Evolutionary conservation across 2,888 invertebrate species (phyloP), one percentile per base, ranked within the genome.

Genomic region (Tortricodes alternella): DNA sequence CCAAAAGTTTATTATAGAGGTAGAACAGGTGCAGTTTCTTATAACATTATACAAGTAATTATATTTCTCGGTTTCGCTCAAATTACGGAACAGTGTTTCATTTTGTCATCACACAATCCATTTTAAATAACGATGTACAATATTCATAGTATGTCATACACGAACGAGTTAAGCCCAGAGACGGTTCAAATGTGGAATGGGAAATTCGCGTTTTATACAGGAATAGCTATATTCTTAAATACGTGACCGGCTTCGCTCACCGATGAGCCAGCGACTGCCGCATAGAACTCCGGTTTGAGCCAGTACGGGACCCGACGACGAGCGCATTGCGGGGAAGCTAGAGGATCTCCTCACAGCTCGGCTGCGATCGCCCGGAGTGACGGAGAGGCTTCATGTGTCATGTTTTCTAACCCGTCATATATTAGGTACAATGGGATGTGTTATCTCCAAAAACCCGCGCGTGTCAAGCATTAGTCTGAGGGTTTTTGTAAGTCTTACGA

Each of bases 371-470:
- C 41, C 37, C 29, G 16, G 29, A 56, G 16, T 50, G 49, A 56
- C 49, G 37, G 35, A 43, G 29, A 21, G 37, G 21, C 55, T 24
- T 34, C 48, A 21, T 37, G 29, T 37, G 49, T 44, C 55, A 44
- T 49, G 43, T 56, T 56, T 49, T 43, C 41, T 34, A 19, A 43
- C 41, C 43, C 55, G 21, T 37, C 16, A 18, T 43, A 43, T 43
- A 48, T 41, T n/a, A n/a, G n/a, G n/a, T 55, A 55, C 46, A 48
- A 55, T 55, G 41, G 46, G 41, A 49, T 41, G 48, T 41, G 55
- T 29, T 55, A 49, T 49, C 56, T 50, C 49, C 49, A 56, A 48
- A 49, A 56, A 46, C 44, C 27, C 43, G 24, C 37, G 43, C 49
- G n/a, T 48, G 46, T 50, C 56, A 32, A 44, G 49, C 16, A 34